These are phyloP conservation scores for Magallana gigas DNA, from an alignment of 1,140 invertebrate genomes.

Conservation along the genomic window DNA sequence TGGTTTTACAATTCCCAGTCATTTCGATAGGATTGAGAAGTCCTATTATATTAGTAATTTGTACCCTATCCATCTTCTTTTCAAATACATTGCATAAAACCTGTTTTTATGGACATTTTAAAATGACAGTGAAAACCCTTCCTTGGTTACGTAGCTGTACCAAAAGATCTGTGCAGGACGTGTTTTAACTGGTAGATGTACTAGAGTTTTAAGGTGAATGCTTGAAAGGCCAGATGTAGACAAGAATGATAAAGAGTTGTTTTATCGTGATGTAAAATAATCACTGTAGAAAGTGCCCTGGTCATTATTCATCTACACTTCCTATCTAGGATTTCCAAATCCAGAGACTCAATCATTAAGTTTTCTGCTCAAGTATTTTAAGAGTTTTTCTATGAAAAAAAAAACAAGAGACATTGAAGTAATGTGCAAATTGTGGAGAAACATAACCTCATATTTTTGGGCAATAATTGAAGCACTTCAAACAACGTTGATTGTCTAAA, in stretches of 20 bases:
- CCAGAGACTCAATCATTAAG: too few species aligned
- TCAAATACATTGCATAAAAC: background rate
- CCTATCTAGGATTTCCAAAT: too few species aligned
- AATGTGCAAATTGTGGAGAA: background rate
- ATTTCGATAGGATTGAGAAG: background rate
- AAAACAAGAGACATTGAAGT: background rate
- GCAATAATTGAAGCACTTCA: background rate
- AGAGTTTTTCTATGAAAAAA: background rate
- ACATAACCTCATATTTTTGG: background rate
- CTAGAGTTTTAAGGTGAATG: too few species aligned
- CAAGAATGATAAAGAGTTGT: too few species aligned
- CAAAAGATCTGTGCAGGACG: too few species aligned
- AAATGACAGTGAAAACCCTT: background rate
- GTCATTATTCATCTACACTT: too few species aligned
- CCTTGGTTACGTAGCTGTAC: background rate
- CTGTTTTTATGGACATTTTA: background rate
- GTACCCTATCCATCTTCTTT: slow-evolving; percentile 18
- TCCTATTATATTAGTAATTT: background rate
- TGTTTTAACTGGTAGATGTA: too few species aligned
- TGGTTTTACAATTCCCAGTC: slow-evolving; percentile 15
- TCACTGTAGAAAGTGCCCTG: too few species aligned
- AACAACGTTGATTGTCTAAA: background rate
- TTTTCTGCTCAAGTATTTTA: too few species aligned
- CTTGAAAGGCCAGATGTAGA: too few species aligned
- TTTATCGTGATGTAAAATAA: too few species aligned